Evolutionary conservation across 2,888 invertebrate species (phyloP).

Genomic region (Phengaris alcon): DNA sequence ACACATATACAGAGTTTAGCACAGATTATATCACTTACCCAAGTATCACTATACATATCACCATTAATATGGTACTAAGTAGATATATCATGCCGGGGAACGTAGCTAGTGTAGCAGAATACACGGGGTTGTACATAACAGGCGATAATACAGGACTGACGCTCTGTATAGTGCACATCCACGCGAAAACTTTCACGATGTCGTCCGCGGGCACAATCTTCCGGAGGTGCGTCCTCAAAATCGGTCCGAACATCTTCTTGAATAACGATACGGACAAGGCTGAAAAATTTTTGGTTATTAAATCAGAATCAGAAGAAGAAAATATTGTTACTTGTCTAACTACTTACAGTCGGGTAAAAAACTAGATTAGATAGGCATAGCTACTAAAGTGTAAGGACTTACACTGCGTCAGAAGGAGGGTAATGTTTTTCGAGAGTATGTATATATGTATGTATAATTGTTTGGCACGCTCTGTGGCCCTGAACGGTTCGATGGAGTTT

Average conservation of each 20-base stretch:
- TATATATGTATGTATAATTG: no score
- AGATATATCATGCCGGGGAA: slow-evolving; percentile 81
- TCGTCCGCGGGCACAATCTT: slow-evolving; percentile 81
- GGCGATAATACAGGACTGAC: slow-evolving; percentile 80
- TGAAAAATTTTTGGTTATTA: neutral
- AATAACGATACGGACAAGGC: slow-evolving; percentile 46
- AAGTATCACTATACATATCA: slow-evolving; percentile 63
- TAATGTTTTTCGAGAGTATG: no score
- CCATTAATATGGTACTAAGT: slow-evolving; percentile 69
- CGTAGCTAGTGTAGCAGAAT: slow-evolving; percentile 74
- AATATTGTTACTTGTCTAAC: no score
- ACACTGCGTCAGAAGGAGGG: no score
- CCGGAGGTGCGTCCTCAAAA: slow-evolving; percentile 80
- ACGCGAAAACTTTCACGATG: slow-evolving; percentile 84
- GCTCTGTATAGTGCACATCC: slow-evolving; percentile 83
- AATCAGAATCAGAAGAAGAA: no score
- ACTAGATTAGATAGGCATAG: no score
- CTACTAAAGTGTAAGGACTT: no score
- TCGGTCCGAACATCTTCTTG: slow-evolving; percentile 75
- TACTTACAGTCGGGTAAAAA: no score
- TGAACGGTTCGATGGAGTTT: no score
- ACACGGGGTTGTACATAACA: slow-evolving; percentile 82
- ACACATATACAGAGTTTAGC: no score
- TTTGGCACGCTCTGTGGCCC: no score
- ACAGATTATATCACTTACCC: slow-evolving; percentile 71